Evolutionary conservation across 2,888 invertebrate species (phyloP), one percentile per base, ranked within the genome.

Genomic region (Leptarthrus brevirostris): DNA sequence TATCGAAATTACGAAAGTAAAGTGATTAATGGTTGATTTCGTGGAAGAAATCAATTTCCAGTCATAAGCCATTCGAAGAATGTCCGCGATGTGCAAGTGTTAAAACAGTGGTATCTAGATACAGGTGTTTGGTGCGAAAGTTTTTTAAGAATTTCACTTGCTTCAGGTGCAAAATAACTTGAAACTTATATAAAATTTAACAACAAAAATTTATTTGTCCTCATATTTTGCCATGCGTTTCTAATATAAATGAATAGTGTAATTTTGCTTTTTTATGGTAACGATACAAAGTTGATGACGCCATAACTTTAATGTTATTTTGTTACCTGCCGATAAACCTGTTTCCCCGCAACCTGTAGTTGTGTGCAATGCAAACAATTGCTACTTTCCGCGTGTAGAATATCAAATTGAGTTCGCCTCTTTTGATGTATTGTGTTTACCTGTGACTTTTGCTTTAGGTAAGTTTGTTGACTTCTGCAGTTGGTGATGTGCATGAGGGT

Each of bases 241-340:
- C 30, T 8, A 30, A 30, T 30, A 8, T 8, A 30, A 30, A n/a
- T n/a, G n/a, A n/a, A n/a, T n/a, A n/a, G n/a, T n/a, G n/a, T n/a
- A n/a, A n/a, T n/a, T n/a, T n/a, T n/a, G n/a, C n/a, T n/a, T 8
- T 30, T 30, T 30, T 30, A 30, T 30, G 30, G 3, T 30, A 30
- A 5, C 8, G 30, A 30, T 30, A 30, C 8, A 30, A 30, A 30
- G 30, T 30, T 69, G 24, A 24, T 54, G 40, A 54, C 49, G 74
- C 69, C 74, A 54, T 70, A 56, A 49, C 18, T 20, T 49, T 18
- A 20, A 3, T 49, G 49, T 14, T 49, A 49, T 18, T 49, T 49
- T 8, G 49, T 49, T 49, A 49, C 49, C 49, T 49, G 49, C 20
- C 18, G 18, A 20, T 49, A 49, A 49, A 49, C 49, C 49, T 49